Evolutionary conservation across 2,113 vertebrate species (phyloP), one percentile per base, ranked within the genome.

Genomic region (Origma solitaria): DNA sequence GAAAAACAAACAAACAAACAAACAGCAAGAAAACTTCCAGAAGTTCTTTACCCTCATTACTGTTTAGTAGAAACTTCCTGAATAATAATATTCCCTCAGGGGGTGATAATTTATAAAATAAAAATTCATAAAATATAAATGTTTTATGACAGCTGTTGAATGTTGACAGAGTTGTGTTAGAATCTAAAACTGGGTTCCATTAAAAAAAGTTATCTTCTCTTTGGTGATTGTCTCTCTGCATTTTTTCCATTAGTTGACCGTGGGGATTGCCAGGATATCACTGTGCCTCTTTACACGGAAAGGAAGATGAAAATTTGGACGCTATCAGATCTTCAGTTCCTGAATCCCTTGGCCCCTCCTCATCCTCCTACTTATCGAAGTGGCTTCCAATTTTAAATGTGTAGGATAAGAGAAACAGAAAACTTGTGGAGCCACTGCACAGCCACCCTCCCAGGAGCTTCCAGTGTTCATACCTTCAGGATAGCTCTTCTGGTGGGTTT

Each of bases 401-500:
- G 25, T 15, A 65, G 31, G 10, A 70, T 83, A 72, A 92, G 42
- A 86, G 72, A 94, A 90, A 77, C 4, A 54, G n/a, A 64, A 89
- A 93, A 82, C 30, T 60, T 82, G 31, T 64, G 49, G 61, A 91
- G 35, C 10, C 14, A 75, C 68, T 56, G 24, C 47, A 50, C 13
- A 57, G 27, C 13, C 24, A 93, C 40, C 24, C 17, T 90, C 75
- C 47, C 61, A 76, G 44, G 84, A 88, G 17, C 31, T 91, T 88
- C 64, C 38, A 68, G 33, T 54, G 56, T 66, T 82, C 69, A n/a
- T 13, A 78, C 19, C n/a, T 88, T 81, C 64, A 82, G 47, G 33
- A 92, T 62, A 47, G 33, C 38, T 82, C 77, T 91, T 87, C 73
- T 94, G 49, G 90, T 91, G 87, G 90, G 49, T 64, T 82, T 95